phyloP scores from a whole-genome alignment of 2,797 vertebrate species.

The Margarornis squamiger region DNA sequence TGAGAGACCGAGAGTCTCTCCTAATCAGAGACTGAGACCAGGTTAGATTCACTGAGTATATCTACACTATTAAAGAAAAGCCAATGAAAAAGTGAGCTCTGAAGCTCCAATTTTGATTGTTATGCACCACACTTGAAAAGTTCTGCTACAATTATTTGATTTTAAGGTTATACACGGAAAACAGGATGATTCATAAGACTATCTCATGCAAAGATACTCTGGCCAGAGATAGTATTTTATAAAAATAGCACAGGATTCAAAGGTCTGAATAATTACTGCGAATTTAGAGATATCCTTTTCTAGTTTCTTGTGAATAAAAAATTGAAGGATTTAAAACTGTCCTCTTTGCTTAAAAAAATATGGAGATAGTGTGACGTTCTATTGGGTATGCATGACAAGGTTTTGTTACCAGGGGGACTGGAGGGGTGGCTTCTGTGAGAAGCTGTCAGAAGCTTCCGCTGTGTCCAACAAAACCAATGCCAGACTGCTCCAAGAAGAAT shows the following conservation, averaged over 20 bases:
- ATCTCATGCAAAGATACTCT: background rate
- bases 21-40: background rate
- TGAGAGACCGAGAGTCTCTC: background rate
- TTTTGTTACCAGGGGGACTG: background rate
- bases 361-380: background rate
- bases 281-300: background rate
- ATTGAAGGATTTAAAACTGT: background rate
- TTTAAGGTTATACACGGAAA: background rate
- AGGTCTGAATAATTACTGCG: background rate
- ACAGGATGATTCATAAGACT: background rate
- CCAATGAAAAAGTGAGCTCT: background rate
- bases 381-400: background rate
- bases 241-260: background rate
- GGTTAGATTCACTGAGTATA: background rate
- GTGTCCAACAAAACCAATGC: background rate
- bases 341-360: background rate
- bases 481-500: background rate
- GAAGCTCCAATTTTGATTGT: background rate
- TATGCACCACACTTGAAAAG: background rate
- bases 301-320: background rate
- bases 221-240: background rate
- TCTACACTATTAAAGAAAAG: background rate
- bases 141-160: background rate
- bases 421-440: background rate
- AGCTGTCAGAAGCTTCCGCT: background rate